Evolutionary conservation across 2,113 vertebrate species (phyloP), one percentile per base, ranked within the genome.

Genomic region (Notiomystis cincta): DNA sequence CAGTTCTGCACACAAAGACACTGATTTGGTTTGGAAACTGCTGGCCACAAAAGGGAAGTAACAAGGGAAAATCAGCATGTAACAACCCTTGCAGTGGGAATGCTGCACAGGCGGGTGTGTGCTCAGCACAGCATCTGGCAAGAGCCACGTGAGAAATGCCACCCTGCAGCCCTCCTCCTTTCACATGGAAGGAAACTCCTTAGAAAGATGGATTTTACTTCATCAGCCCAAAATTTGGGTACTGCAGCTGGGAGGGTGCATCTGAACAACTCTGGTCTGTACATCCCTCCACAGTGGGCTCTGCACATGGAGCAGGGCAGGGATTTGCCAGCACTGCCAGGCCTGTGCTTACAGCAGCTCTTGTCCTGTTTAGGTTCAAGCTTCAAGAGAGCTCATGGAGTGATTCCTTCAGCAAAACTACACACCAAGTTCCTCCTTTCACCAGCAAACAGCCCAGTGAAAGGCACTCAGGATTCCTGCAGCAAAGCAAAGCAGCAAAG

Each of bases 271-370:
- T 40, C n/a, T 2, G 53, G n/a, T 35, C 31, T 44, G 56, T 1
- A 2, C 24, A 62, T 38, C n/a, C n/a, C 67, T 65, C 17, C 48
- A 4, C 5, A 20, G 30, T 0, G 5, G 13, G 47, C 37, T 35
- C 42, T 12, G 33, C 28, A 33, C 4, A 2, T 0, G 5, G 44
- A 61, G 28, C 66, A 7, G 30, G 28, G 45, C 3, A 19, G 9
- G 37, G 82, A 50, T 25, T 28, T 11, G 22, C 38, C 11, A 37
- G 42, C 28, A 3, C 24, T 75, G 69, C 58, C 67, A 37, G 69
- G 47, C 12, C 78, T 24, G 1, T 15, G 44, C 66, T 35, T 8
- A 23, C 65, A 60, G 31, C 33, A 5, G 14, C 12, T 51, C 61
- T 11, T 7, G 33, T 1, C 35, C 30, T 11, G 14, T 15, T 65